Evolutionary conservation across 2,113 vertebrate genomes (phyloP).

Genomic region (Mastomys natalensis): DNA sequence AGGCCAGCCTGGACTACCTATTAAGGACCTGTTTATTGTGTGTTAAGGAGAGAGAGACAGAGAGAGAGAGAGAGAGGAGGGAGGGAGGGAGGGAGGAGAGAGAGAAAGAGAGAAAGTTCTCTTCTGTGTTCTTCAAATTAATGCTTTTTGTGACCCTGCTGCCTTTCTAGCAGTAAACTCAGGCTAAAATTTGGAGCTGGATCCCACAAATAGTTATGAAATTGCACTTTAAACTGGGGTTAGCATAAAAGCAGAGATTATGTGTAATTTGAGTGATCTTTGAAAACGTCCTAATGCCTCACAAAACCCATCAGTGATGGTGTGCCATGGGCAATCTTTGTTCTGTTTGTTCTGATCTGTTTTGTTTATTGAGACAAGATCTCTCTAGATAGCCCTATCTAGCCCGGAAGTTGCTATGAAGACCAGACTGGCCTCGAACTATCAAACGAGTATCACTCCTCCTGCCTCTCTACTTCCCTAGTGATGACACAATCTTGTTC

Average conservation of each 20-base stretch:
- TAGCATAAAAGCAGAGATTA: neutral
- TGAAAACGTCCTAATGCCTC: constrained; percentile 22
- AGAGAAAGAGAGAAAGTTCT: neutral
- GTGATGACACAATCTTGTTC: neutral
- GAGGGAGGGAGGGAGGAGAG: neutral
- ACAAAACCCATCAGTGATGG: neutral
- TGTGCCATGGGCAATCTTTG: neutral
- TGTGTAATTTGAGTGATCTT: constrained; percentile 38
- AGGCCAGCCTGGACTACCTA: neutral
- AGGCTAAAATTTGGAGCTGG: neutral
- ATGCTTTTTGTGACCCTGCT: neutral
- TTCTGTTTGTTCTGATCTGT: neutral
- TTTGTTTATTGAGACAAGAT: neutral
- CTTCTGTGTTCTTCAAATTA: constrained; percentile 7
- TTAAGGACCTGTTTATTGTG: neutral
- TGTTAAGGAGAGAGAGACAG: neutral
- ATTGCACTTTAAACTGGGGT: neutral
- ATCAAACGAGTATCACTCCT: neutral
- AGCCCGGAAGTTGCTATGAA: neutral
- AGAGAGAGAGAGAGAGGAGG: too few species aligned
- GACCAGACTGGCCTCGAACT: neutral
- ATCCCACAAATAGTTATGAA: neutral
- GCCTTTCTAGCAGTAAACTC: neutral
- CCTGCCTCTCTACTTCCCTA: neutral
- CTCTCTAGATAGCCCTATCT: neutral